Evolutionary conservation across 2,797 vertebrate genomes (phyloP).

Genomic region (Melanogrammus aeglefinus): DNA sequence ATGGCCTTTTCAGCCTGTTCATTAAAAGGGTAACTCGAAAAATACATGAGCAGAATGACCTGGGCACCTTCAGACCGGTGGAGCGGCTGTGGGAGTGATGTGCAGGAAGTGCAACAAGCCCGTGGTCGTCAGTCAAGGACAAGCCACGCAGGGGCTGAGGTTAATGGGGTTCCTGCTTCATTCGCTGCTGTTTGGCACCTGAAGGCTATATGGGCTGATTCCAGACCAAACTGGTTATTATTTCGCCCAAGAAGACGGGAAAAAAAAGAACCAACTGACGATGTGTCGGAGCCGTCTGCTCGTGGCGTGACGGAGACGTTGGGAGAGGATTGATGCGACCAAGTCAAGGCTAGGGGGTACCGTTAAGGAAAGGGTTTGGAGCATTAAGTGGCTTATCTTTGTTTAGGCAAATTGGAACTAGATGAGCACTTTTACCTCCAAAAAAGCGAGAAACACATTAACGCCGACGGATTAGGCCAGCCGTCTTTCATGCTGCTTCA

Average conservation of each 20-base stretch:
- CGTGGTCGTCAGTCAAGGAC: neutral
- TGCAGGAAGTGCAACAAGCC: neutral
- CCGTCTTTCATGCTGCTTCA: no score
- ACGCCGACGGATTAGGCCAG: neutral
- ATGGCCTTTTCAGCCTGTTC: neutral
- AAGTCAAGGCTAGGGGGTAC: neutral
- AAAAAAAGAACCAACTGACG: neutral
- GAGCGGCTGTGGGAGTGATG: neutral
- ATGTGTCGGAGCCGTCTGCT: neutral
- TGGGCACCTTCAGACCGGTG: neutral
- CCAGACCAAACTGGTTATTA: constrained; percentile 2
- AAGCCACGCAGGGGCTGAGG: neutral
- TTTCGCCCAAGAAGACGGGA: neutral
- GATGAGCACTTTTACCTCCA: neutral
- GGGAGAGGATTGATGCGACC: neutral
- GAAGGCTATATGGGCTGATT: neutral
- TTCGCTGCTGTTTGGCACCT: neutral
- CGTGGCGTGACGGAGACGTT: neutral
- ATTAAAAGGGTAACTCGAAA: neutral
- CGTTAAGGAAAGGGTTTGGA: neutral
- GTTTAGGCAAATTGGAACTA: neutral
- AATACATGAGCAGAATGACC: neutral
- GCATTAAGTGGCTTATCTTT: neutral
- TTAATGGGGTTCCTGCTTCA: neutral
- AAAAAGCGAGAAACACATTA: neutral